A percentile compares a stretch with the other conserved stretches of the same genome.
phyloP scores from a whole-genome alignment of 1,140 invertebrate genomes.

The Rhizoglyphus robini region DNA sequence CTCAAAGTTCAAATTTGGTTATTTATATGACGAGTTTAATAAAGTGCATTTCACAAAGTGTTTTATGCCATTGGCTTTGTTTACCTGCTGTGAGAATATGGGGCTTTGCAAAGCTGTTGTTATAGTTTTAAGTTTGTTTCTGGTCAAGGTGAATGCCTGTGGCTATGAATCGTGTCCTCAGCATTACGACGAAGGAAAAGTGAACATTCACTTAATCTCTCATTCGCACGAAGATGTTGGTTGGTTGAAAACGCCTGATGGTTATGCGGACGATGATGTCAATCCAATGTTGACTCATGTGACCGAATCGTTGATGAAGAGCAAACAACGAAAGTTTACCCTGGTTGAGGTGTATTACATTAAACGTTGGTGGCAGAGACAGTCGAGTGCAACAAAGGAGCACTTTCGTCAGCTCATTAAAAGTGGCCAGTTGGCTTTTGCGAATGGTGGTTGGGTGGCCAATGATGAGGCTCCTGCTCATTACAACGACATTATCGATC shows the following conservation, averaged over 20 bases:
- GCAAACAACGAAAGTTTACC: slow-evolving; percentile 48
- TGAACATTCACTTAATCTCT: slow-evolving; percentile 39
- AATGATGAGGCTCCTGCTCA: slow-evolving; percentile 84
- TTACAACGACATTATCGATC: slow-evolving; percentile 84
- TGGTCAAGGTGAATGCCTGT: too few species aligned
- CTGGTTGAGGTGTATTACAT: slow-evolving; percentile 70
- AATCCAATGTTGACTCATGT: slow-evolving; percentile 83
- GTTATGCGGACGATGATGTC: slow-evolving; percentile 46
- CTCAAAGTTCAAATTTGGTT: too few species aligned
- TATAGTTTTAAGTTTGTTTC: too few species aligned
- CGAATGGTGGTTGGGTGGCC: slow-evolving; percentile 72
- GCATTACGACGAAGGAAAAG: slow-evolving; percentile 21
- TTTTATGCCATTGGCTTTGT: too few species aligned
- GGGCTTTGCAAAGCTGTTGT: too few species aligned
- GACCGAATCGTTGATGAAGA: slow-evolving; percentile 53
- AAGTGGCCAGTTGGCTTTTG: slow-evolving; percentile 68
- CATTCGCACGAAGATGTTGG: slow-evolving; percentile 43
- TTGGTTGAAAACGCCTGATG: slow-evolving; percentile 40
- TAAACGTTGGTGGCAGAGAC: slow-evolving; percentile 74
- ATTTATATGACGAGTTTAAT: too few species aligned
- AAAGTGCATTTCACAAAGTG: too few species aligned
- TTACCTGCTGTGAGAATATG: too few species aligned
- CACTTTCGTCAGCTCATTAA: slow-evolving; percentile 32
- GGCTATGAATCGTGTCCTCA: slow-evolving; percentile 24
- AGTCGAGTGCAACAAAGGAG: slow-evolving; percentile 44